Conservation (phyloP, 1,140 invertebrate species). For the Saccostrea glomerata region DNA sequence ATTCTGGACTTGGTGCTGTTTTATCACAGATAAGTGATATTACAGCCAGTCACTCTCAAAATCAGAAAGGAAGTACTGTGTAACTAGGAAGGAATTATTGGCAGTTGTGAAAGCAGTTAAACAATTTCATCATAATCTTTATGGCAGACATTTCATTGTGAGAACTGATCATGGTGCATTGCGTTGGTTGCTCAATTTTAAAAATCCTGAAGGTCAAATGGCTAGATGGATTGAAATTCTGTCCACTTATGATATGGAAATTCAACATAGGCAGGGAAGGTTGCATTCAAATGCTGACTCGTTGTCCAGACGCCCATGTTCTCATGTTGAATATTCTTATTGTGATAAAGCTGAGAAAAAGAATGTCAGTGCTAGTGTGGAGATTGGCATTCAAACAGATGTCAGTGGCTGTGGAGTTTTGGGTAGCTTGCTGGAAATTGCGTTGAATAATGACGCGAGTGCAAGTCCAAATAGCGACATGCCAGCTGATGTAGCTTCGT, state of each 20-base stretch:
- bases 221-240: too few species aligned
- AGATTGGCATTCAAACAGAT: too few species aligned
- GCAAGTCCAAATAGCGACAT: background rate
- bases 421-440: background rate
- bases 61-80: slow-evolving; percentile 51
- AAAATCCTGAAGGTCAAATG: too few species aligned
- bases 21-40: slow-evolving; percentile 34
- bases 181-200: slow-evolving; percentile 15
- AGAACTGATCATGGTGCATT: slow-evolving; percentile 46
- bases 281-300: slow-evolving; percentile 64
- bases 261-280: slow-evolving; percentile 55
- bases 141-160: slow-evolving; percentile 5
- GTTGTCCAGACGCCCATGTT: slow-evolving; percentile 50
- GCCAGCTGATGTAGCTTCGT: background rate
- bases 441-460: background rate
- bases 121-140: slow-evolving; percentile 38
- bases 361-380: too few species aligned
- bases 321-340: background rate
- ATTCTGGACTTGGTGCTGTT: background rate
- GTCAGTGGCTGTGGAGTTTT: background rate
- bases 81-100: slow-evolving; percentile 47
- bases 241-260: too few species aligned
- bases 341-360: too few species aligned
- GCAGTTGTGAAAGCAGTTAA: slow-evolving; percentile 38
- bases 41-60: too few species aligned